phyloP scores from a whole-genome alignment of 2,797 vertebrate species.

The Channa striata region DNA sequence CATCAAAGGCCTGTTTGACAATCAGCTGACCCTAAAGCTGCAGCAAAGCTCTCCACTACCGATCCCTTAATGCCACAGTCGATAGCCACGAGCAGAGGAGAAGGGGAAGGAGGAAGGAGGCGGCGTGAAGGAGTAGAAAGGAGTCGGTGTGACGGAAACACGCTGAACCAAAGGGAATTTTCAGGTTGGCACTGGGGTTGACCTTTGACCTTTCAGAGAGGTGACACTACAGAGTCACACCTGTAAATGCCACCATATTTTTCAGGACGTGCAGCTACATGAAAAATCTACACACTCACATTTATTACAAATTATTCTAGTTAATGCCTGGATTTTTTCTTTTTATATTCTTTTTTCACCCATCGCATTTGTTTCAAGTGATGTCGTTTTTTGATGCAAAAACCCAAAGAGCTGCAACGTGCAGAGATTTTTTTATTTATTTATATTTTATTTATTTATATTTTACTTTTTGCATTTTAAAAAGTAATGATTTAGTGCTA shows the following conservation, averaged over 20 bases:
- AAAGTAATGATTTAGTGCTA: too few species aligned
- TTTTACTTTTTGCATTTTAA: too few species aligned
- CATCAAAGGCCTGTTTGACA: slow-evolving; percentile 29
- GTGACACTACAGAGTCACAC: background rate
- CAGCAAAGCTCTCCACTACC: slow-evolving; percentile 22
- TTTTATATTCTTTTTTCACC: background rate
- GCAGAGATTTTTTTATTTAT: too few species aligned
- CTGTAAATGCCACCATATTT: background rate
- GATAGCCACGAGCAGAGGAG: slow-evolving; percentile 25
- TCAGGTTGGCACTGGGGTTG: slow-evolving; percentile 18
- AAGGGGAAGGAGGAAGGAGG: slow-evolving; percentile 15
- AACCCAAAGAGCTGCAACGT: background rate
- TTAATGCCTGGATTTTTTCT: rapidly evolving
- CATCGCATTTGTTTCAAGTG: background rate
- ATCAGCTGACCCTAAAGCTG: slow-evolving; percentile 49
- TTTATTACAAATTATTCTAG: background rate
- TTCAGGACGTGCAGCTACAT: background rate
- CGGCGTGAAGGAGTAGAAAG: background rate
- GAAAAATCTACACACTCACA: background rate
- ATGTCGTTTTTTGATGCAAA: background rate
- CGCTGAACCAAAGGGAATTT: background rate
- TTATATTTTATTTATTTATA: too few species aligned
- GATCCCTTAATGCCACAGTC: slow-evolving; percentile 39
- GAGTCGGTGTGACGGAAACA: background rate
- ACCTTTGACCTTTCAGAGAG: slow-evolving; percentile 57